Conservation (phyloP, 2,888 invertebrate species). For the Merodon equestris region DNA sequence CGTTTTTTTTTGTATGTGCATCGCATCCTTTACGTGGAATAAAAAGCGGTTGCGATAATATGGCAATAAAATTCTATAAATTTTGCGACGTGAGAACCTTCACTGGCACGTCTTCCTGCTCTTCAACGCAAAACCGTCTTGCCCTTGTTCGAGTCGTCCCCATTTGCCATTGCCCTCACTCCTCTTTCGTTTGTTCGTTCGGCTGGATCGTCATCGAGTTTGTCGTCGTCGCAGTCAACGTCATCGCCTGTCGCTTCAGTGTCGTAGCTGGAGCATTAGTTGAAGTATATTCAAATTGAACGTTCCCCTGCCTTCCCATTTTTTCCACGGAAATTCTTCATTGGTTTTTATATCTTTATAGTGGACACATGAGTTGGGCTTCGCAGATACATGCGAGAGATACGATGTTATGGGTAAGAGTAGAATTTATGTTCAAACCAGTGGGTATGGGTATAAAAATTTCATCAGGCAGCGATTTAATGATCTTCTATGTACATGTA, state of each 20-base stretch:
- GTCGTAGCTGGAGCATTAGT: constrained; percentile 26
- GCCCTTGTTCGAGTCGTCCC: too few relatives aligned
- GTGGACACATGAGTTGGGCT: constrained; percentile 40
- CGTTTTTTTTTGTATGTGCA: constrained; percentile 65
- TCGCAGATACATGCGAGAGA: not conserved
- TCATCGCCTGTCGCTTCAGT: constrained; percentile 22
- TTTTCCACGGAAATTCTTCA: constrained; percentile 64
- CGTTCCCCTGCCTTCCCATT: constrained; percentile 6
- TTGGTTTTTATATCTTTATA: constrained; percentile 60
- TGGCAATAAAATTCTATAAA: constrained; percentile 69
- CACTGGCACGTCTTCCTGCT: constrained; percentile 47
- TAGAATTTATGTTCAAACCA: constrained; percentile 52
- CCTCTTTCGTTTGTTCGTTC: not conserved
- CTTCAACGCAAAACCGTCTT: too few relatives aligned
- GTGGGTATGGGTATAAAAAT: constrained; percentile 14
- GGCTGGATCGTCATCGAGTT: not conserved
- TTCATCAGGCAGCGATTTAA: constrained; percentile 43
- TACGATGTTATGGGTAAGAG: not conserved
- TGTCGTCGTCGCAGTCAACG: constrained; percentile 30
- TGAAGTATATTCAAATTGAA: constrained; percentile 56
- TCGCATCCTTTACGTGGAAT: constrained; percentile 63
- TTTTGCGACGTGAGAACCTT: constrained; percentile 67
- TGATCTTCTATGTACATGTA: too few relatives aligned
- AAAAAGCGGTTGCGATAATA: constrained; percentile 66
- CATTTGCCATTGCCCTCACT: too few relatives aligned